Base-by-base conservation (phyloP, 2,797 vertebrate genomes). In the Scleropages formosus region DNA sequence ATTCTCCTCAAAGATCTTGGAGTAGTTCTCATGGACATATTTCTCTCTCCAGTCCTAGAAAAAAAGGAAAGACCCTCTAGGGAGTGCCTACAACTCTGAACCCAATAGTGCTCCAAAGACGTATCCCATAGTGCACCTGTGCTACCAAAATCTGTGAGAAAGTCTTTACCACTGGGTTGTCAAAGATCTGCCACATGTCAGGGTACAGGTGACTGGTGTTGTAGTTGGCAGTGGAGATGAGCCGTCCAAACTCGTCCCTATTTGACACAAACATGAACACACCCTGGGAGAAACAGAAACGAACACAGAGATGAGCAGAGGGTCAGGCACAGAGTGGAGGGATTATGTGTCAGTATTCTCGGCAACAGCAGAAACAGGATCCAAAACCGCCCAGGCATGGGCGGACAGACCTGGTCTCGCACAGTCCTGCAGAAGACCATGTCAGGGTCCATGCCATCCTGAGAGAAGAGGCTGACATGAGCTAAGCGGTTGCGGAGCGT, bases 121-220 rank as follows among this genome's bases (percentile, higher is more conserved):
- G n/a, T n/a, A n/a, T n/a, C n/a, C n/a, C n/a, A n/a, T n/a, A n/a
- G n/a, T n/a, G n/a, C n/a, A n/a, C n/a, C n/a, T n/a, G n/a, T n/a
- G n/a, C 31, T 39, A 2, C 6, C 2, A 6, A 31, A 6, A 39
- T 39, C 31, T 39, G 31, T 39, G 31, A 39, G 2, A 39, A 39
- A 31, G 3, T 53, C 18, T 90, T 87, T 72, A 96, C 95, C 85
- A 93, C 47, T 0, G 95, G 94, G 79, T 96, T 96, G 85, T 96
- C 93, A 0, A 93, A 95, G 82, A 96, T 95, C 89, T 96, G 95
- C 95, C 95, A 96, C 89, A 96, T 90, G 85, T 96, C 95, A 0
- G 92, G 95, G 80, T 96, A 86, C 0, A 95, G 91, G 9, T 87
- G 88, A 69, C 91, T 92, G 0, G 86, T 93, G 90, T 95, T 95